These are phyloP conservation scores for Strigamia transsilvanica DNA, from an alignment of 2,888 invertebrate species.

Conservation along the genomic window DNA sequence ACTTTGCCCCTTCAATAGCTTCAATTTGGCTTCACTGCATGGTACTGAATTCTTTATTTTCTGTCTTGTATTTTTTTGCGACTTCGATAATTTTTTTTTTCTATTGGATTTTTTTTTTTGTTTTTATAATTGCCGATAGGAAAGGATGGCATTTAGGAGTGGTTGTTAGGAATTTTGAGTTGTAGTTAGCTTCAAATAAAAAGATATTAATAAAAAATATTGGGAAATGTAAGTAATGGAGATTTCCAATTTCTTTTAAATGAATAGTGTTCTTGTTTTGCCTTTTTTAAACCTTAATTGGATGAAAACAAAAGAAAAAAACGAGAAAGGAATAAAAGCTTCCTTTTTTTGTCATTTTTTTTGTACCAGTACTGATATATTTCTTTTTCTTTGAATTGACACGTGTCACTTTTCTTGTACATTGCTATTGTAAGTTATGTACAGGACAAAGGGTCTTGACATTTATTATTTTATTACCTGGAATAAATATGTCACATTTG, in stretches of 20 bases:
- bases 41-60: conserved; percentile 25
- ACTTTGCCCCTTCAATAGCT: conserved; percentile 17
- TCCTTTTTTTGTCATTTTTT: neutral
- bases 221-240: neutral
- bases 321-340: neutral
- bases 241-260: neutral
- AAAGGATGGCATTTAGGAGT: neutral
- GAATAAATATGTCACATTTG: too few species aligned
- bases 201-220: neutral
- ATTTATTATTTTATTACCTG: too few species aligned
- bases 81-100: neutral
- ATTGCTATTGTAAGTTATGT: neutral
- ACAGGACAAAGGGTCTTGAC: too few species aligned
- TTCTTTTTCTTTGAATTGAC: neutral
- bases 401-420: neutral
- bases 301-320: neutral
- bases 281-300: neutral
- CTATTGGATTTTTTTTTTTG: neutral
- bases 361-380: neutral
- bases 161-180: neutral
- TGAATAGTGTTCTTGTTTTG: too few species aligned
- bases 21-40: conserved; percentile 33
- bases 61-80: neutral
- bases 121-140: neutral
- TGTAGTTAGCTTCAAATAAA: neutral